Conservation (phyloP, 2,888 invertebrate species). For the Itoplectis maculator region DNA sequence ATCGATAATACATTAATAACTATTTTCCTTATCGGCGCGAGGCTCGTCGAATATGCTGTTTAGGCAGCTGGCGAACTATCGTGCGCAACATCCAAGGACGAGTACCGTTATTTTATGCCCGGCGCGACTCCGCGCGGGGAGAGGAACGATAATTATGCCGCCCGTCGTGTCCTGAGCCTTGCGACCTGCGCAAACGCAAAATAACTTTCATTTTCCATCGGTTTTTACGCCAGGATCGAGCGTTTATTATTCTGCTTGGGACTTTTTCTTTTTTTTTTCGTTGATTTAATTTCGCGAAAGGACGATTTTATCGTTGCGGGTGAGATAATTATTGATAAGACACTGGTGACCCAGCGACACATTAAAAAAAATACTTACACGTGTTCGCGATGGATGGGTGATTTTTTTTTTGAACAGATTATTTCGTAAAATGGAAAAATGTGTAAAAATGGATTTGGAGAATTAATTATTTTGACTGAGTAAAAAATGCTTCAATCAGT, state of each 20-base stretch:
- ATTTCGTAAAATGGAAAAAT: too few relatives aligned
- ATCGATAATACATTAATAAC: neutral
- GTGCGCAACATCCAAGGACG: neutral
- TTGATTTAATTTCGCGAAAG: neutral
- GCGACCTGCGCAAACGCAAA: neutral
- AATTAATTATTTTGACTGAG: too few relatives aligned
- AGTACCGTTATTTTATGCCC: constrained; percentile 22
- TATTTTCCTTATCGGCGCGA: neutral
- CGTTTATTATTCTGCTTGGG: neutral
- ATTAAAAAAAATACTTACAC: neutral
- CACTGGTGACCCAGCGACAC: neutral
- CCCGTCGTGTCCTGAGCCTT: constrained; percentile 19
- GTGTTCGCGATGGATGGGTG: neutral
- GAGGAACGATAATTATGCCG: constrained; percentile 1
- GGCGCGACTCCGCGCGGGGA: constrained; percentile 1
- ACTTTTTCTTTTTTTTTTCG: neutral
- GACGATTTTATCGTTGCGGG: neutral
- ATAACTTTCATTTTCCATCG: constrained; percentile 10
- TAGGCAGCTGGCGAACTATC: neutral
- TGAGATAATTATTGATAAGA: neutral
- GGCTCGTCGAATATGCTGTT: neutral
- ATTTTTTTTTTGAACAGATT: neutral
- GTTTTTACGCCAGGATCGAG: neutral
- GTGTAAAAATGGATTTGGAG: too few relatives aligned
- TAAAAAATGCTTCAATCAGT: too few relatives aligned